A percentile compares a stretch with the other conserved stretches of the same genome.
Evolutionary conservation across 1,140 invertebrate species (phyloP).

Genomic region (Diabrotica virgifera): DNA sequence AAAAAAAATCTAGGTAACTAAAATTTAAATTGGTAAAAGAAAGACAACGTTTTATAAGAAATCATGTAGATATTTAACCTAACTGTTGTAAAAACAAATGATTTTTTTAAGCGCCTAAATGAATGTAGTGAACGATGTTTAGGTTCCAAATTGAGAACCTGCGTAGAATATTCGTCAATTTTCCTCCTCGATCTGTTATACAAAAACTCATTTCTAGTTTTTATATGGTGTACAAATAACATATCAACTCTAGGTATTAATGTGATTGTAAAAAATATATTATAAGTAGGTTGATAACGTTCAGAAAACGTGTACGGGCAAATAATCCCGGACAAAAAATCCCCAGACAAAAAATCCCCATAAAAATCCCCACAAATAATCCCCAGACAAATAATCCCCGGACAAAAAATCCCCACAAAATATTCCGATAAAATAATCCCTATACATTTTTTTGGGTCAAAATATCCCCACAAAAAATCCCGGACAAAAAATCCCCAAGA

Average conservation of each 20-base stretch:
- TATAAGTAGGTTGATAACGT: neutral
- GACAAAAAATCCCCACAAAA: no score
- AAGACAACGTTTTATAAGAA: neutral
- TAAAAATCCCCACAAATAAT: no score
- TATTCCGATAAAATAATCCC: no score
- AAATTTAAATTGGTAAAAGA: no score
- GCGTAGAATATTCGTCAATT: neutral
- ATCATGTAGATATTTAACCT: neutral
- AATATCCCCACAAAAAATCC: no score
- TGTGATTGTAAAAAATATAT: neutral
- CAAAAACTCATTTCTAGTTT: slow-evolving; percentile 3
- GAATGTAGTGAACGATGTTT: neutral
- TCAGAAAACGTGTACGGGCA: neutral
- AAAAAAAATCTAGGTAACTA: no score
- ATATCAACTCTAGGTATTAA: slow-evolving; percentile 11
- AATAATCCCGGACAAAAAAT: no score
- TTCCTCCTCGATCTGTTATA: neutral
- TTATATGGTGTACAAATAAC: slow-evolving; percentile 13
- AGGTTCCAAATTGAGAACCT: neutral
- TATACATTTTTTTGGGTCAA: no score
- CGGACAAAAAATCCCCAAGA: no score
- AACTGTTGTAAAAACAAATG: no score
- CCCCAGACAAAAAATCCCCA: no score
- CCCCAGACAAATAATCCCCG: no score
- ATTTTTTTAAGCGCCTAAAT: neutral